These are phyloP conservation scores for Meteorus cinctellus DNA, from an alignment of 2,888 invertebrate species.

Conservation along the genomic window DNA sequence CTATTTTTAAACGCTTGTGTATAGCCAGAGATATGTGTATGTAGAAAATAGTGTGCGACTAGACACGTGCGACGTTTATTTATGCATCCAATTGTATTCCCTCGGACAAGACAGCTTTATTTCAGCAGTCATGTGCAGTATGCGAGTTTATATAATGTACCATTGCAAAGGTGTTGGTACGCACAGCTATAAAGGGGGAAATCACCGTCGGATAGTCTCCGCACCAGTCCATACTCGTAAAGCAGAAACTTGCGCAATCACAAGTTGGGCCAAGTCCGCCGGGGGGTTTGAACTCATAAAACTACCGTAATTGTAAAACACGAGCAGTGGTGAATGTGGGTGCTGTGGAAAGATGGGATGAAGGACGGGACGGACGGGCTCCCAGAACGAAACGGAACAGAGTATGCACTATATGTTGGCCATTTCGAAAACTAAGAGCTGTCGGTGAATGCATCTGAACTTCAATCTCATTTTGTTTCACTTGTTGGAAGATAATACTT, in stretches of 20 bases:
- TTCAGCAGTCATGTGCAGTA: slow-evolving; percentile 13
- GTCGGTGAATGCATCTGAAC: slow-evolving; percentile 35
- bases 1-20: no score
- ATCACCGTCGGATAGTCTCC: slow-evolving; percentile 61
- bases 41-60: not conserved
- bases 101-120: slow-evolving; percentile 29
- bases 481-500: slow-evolving; percentile 59
- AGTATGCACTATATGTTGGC: not conserved
- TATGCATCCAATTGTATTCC: slow-evolving; percentile 36
- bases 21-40: no score
- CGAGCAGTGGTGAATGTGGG: slow-evolving; percentile 55
- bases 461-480: slow-evolving; percentile 59
- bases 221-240: slow-evolving; percentile 63
- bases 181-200: slow-evolving; percentile 56
- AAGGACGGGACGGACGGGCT: not conserved
- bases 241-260: slow-evolving; percentile 70
- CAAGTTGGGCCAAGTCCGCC: slow-evolving; percentile 67
- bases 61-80: slow-evolving; percentile 26
- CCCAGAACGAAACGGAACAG: not conserved
- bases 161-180: slow-evolving; percentile 45
- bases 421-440: slow-evolving; percentile 4
- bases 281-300: slow-evolving; percentile 67
- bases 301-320: slow-evolving; percentile 70
- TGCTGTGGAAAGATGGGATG: slow-evolving; percentile 35
- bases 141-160: slow-evolving; percentile 36